These are phyloP conservation scores for Xiphorhynchus erythropygius DNA, from an alignment of 2,797 vertebrate genomes.

Conservation along the genomic window DNA sequence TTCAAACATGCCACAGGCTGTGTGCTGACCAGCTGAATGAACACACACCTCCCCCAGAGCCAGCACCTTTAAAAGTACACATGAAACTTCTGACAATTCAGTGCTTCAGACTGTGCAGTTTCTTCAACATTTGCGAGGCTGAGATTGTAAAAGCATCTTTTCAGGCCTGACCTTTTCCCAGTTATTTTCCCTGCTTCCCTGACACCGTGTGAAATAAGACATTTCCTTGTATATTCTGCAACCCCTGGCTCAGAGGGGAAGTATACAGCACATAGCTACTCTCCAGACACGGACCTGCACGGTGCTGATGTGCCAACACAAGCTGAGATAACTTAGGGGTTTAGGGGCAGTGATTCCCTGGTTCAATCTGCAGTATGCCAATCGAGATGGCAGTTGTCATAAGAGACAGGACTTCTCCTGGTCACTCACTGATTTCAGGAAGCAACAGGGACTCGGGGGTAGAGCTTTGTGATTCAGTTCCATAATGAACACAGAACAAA, in stretches of 20 bases:
- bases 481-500: neutral
- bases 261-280: accelerated
- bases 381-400: neutral
- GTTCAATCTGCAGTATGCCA: neutral
- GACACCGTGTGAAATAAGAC: neutral
- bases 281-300: accelerated
- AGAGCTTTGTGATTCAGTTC: neutral
- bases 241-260: neutral
- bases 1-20: neutral
- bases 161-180: neutral
- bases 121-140: neutral
- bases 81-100: neutral
- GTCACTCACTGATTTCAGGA: neutral
- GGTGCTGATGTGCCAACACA: neutral
- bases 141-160: neutral
- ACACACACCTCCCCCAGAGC: neutral
- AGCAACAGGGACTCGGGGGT: neutral
- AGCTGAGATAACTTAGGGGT: neutral
- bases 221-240: neutral
- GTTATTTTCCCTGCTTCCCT: neutral
- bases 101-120: neutral
- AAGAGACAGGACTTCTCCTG: neutral
- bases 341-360: neutral
- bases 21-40: neutral
- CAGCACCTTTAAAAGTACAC: neutral